Evolutionary conservation across 2,888 invertebrate genomes (phyloP), one percentile per base, ranked within the genome.

Genomic region (Plagodis pulveraria): DNA sequence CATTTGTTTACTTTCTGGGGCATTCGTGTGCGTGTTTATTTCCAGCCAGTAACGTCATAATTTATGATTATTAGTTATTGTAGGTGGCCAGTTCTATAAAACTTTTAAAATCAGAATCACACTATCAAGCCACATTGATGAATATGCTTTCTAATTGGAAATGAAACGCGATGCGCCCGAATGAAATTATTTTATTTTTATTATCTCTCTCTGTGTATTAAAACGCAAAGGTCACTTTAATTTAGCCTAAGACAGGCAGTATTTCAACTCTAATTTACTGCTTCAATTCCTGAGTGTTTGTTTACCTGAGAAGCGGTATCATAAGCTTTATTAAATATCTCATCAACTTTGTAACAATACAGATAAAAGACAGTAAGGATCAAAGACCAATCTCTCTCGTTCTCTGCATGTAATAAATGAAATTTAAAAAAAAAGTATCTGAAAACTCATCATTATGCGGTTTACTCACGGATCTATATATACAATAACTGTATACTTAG

Each of bases 281-380:
- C 61, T 58, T 64, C 56, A 65, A 69, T 70, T 66, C 65, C 67
- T 57, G 46, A 60, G 67, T 70, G 65, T 71, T 72, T 70, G 67
- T 71, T 71, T 69, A 71, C 68, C 61, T 67, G 63, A 54, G 63
- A 62, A 59, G 62, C 67, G 65, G 63, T 74, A 74, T 75, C 69
- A 69, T 74, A 72, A 76, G 66, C 69, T 73, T 77, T 80, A 83
- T 82, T 79, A 81, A 76, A 78, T 77, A 74, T 73, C 73, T 70
- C 73, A 69, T 10, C 10, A 71, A 69, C 70, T 67, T 62, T 44
- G 5, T 11, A 11, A 9, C 36, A 36, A 36, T 40, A 33, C 33
- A 32, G 0, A 8, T 12, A 8, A 42, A 42, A 50, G 7, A 42
- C 50, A 44, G 50, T 51, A 51, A 36, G 50, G 42, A 41, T 11